Conservation (phyloP, 2,113 vertebrate species). For the mouse (Mus musculus) region GRCm39 chr3:66657501-66658000, state of each 20-base stretch:
- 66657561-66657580: not conserved
- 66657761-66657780: not conserved
- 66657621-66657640: not conserved
- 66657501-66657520: not conserved
- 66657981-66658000: not conserved
- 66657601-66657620: not conserved
- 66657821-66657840: not conserved
- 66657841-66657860: not conserved
- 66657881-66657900: not conserved
- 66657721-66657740: not conserved
- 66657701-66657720: not conserved
- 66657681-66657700: not conserved
- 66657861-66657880: not conserved
- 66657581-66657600: not conserved
- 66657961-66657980: not conserved
- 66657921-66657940: not conserved
- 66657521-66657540: not conserved
- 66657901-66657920: not conserved
- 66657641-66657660: not conserved
- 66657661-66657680: not conserved
- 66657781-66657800: too few relatives aligned
- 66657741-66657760: not conserved
- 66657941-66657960: not conserved
- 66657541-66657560: not conserved
- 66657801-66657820: not conserved